A percentile compares a stretch with the other conserved stretches of the same genome.
These are phyloP conservation scores for Pseudorectes ferrugineus DNA, from an alignment of 2,113 vertebrate genomes.

Conservation along the genomic window DNA sequence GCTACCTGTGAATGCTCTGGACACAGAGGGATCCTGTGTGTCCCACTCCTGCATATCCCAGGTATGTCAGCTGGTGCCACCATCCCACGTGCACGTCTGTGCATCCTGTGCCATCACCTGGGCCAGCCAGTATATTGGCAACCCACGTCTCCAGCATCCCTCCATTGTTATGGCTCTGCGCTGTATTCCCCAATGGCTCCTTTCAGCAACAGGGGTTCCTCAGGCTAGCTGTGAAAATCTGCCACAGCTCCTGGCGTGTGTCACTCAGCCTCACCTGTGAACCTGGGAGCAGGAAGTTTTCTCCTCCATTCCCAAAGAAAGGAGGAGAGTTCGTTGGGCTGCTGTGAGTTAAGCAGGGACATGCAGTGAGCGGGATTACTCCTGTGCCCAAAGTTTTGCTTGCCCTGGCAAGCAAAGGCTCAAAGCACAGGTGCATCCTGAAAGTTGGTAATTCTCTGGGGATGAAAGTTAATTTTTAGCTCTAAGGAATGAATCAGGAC, in stretches of 20 bases:
- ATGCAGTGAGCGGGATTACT: not conserved
- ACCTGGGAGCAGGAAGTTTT: not conserved
- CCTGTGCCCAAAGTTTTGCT: not conserved
- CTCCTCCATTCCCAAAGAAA: not conserved
- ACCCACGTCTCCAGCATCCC: not conserved
- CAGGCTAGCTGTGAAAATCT: not conserved
- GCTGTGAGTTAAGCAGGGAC: not conserved
- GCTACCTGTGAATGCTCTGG: not conserved
- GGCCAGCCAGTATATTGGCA: not conserved
- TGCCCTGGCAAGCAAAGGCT: not conserved
- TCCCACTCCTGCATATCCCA: not conserved
- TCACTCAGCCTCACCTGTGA: not conserved
- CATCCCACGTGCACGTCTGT: rapidly evolving
- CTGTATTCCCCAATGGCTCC: not conserved
- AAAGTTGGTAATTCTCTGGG: not conserved
- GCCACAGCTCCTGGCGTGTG: not conserved
- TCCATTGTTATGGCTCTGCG: not conserved
- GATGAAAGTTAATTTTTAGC: not conserved
- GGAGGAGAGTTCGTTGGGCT: not conserved
- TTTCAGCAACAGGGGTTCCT: not conserved
- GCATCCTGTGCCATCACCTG: not conserved
- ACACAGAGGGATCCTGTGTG: not conserved
- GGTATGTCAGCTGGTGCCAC: not conserved
- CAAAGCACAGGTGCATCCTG: not conserved
- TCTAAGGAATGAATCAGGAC: not conserved